Base-by-base conservation (phyloP, 2,797 vertebrate genomes). In the Coendou prehensilis region DNA sequence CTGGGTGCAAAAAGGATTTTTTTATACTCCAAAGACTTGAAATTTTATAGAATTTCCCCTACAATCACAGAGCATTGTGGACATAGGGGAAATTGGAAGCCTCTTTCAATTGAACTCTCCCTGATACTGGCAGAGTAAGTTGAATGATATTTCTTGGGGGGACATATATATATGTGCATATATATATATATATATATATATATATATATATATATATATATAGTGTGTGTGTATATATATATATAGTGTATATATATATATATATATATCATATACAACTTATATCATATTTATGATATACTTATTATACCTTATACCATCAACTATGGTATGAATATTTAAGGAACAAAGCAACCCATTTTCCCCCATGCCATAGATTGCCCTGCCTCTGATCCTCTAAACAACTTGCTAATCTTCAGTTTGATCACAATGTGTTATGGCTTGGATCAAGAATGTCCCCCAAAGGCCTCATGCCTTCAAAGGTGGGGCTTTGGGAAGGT, bases 61-160 rank as follows among this genome's bases (percentile, higher is more conserved):
- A 5, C 4, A 89, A 63, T 63, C n/a, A 89, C 50, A 94, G 86
- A 93, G 23, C 52, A 80, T 28, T 69, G 33, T 69, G 33, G 64
- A 2, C 18, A 33, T 69, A 37, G 6, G n/a, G 33, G 2, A 67
- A 69, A 2, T 59, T 75, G 37, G 90, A 96, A 95, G 28, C 26
- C 59, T 89, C 64, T 88, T 88, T 92, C 87, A 95, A 56, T 17
- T 90, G 50, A 78, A 10, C 28, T 79, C 91, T 96, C 45, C 76
- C 67, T 82, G 75, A 78, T 61, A 95, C 20, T 96, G 57, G 81
- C 41, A 90, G 45, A 92, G 26, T 73, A 94, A 41, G 1, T 13
- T 71, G 41, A 76, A n/a, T 71, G 71, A 33, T 91, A 93, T 85
- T 97, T 95, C 56, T 95, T 73, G 15, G 47, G 28, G 47, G 37